Evolutionary conservation across 1,140 invertebrate species (phyloP).

Genomic region (Ectropis grisescens): DNA sequence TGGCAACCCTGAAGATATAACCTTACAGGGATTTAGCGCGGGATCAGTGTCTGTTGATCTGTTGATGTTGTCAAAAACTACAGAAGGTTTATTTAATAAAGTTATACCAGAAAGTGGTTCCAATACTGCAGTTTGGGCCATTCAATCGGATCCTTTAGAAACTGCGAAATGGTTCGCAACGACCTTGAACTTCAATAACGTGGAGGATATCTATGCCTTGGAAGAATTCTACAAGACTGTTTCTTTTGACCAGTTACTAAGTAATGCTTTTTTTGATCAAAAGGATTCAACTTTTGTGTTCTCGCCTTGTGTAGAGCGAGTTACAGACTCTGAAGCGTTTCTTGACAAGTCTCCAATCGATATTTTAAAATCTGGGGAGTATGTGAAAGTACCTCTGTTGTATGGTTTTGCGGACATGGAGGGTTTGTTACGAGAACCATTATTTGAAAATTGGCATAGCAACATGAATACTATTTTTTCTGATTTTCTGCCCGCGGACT

Average conservation of each 20-base stretch:
- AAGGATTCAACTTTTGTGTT: slow-evolving; percentile 16
- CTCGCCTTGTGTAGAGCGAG: slow-evolving; percentile 15
- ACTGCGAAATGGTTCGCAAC: slow-evolving; percentile 12
- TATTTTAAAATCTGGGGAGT: slow-evolving; percentile 1
- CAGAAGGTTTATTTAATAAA: slow-evolving; percentile 19
- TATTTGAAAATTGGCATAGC: slow-evolving; percentile 7
- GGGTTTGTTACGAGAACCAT: slow-evolving; percentile 5
- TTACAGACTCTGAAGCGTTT: slow-evolving; percentile 7
- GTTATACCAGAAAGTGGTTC: slow-evolving; percentile 23
- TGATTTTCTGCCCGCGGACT: slow-evolving; percentile 16
- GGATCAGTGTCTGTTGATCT: slow-evolving; percentile 16
- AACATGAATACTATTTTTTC: slow-evolving; percentile 19
- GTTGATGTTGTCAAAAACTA: slow-evolving; percentile 14
- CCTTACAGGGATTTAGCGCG: slow-evolving; percentile 18
- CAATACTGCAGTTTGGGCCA: slow-evolving; percentile 5
- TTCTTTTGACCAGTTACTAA: slow-evolving; percentile 1
- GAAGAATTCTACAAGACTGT: slow-evolving; percentile 18
- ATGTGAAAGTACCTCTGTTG: slow-evolving; percentile 3
- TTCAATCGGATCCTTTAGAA: slow-evolving; percentile 18
- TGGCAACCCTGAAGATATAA: slow-evolving; percentile 23
- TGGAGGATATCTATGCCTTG: slow-evolving; percentile 11
- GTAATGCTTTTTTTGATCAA: slow-evolving; percentile 4
- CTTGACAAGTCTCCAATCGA: slow-evolving; percentile 10
- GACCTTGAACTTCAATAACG: slow-evolving; percentile 5
- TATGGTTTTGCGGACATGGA: slow-evolving; percentile 14